A percentile compares a stretch with the other conserved stretches of the same genome.
phyloP scores from a whole-genome alignment of 2,888 invertebrate species.

The Pyrocoelia pectoralis region DNA sequence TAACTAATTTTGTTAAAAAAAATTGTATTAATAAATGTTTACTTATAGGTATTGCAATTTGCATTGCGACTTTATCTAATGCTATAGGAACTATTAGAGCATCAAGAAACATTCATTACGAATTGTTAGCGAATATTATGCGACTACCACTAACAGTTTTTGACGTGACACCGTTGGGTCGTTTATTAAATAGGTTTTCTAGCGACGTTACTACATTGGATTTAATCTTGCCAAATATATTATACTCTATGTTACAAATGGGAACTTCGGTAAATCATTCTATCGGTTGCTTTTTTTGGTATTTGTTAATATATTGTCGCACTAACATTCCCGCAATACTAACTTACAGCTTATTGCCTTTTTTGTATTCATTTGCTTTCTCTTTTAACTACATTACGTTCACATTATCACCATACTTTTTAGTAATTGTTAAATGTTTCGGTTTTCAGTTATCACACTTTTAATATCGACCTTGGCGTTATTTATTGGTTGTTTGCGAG shows the following conservation, averaged over 20 bases:
- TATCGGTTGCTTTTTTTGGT: neutral
- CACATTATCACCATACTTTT: slow-evolving; percentile 5
- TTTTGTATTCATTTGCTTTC: neutral
- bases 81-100: slow-evolving; percentile 58
- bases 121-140: slow-evolving; percentile 61
- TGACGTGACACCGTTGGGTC: slow-evolving; percentile 69
- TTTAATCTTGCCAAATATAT: slow-evolving; percentile 58
- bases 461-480: slow-evolving; percentile 72
- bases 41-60: slow-evolving; percentile 54
- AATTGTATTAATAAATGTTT: slow-evolving; percentile 15
- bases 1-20: no score
- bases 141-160: slow-evolving; percentile 67
- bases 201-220: slow-evolving; percentile 67
- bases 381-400: neutral
- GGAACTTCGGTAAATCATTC: slow-evolving; percentile 59
- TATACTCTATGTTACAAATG: slow-evolving; percentile 32
- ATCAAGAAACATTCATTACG: slow-evolving; percentile 60
- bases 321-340: neutral
- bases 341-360: neutral
- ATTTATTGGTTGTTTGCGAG: slow-evolving; percentile 72
- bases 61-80: slow-evolving; percentile 56
- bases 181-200: slow-evolving; percentile 69
- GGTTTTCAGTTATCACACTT: slow-evolving; percentile 69
- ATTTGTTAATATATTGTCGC: no score
- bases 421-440: slow-evolving; percentile 7